phyloP scores from a whole-genome alignment of 2,888 invertebrate genomes.

The Pristionchus exspectatus region DNA sequence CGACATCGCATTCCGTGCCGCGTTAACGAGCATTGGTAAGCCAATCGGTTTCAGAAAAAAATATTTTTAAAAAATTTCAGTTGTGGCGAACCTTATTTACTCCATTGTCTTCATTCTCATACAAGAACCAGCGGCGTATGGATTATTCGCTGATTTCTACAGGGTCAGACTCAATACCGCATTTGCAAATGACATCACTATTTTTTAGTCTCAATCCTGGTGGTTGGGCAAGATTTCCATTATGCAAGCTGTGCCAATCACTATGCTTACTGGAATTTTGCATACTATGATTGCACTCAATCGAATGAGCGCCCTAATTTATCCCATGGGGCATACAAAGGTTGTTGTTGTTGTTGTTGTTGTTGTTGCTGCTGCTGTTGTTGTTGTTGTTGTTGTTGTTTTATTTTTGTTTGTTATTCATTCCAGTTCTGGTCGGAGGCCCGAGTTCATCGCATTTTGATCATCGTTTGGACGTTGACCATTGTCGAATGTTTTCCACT shows the following conservation, averaged over 20 bases:
- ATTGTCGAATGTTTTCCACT: background rate
- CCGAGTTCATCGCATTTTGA: background rate
- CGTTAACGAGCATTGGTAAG: background rate
- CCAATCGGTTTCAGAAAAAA: background rate
- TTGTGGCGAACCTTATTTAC: background rate
- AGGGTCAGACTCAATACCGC: background rate
- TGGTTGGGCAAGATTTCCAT: background rate
- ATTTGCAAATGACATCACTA: no score
- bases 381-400: no score
- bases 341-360: background rate
- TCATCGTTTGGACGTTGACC: background rate
- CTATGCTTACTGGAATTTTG: background rate
- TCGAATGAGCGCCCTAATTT: background rate
- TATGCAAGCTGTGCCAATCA: background rate
- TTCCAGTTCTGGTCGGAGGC: background rate
- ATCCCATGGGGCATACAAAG: background rate
- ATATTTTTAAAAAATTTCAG: background rate
- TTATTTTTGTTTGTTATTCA: background rate
- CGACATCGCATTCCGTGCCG: background rate
- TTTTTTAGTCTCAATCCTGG: background rate
- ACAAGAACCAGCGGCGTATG: slow-evolving; percentile 10
- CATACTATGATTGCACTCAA: background rate
- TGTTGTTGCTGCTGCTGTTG: background rate
- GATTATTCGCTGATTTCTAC: background rate
- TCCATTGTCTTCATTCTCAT: background rate